Percentiles rank a stretch among this genome's conserved stretches.
These are phyloP conservation scores for Apodemus speciosus DNA, from an alignment of 2,113 vertebrate genomes.

Conservation along the genomic window DNA sequence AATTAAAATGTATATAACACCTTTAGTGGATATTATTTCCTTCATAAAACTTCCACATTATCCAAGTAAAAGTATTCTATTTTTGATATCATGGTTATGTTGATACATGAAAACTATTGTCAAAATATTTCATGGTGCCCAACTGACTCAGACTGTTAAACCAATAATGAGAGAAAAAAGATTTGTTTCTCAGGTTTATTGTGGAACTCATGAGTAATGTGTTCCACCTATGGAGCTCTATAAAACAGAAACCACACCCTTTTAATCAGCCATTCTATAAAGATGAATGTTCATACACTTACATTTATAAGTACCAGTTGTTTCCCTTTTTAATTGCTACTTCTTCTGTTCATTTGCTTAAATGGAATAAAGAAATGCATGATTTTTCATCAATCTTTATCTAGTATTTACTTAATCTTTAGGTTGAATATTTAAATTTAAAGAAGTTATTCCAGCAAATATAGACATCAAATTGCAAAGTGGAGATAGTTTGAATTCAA, in stretches of 20 bases:
- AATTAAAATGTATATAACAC: constrained; percentile 66
- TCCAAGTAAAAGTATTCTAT: constrained; percentile 28
- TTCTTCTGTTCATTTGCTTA: not conserved
- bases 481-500: not conserved
- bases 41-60: constrained; percentile 60
- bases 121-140: not conserved
- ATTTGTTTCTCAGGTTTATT: not conserved
- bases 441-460: not conserved
- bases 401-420: constrained; percentile 1
- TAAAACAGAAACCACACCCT: not conserved
- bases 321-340: not conserved
- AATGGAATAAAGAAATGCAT: constrained; percentile 11
- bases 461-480: not conserved
- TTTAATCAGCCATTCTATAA: not conserved
- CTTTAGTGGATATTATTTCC: constrained; percentile 60
- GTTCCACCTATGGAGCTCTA: not conserved
- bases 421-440: constrained; percentile 8
- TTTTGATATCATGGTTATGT: constrained; percentile 20
- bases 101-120: constrained; percentile 13
- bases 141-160: not conserved
- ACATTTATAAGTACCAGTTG: not conserved
- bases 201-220: not conserved
- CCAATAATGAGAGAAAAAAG: not conserved
- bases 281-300: constrained; percentile 8
- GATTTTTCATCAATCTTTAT: not conserved